Percentiles rank a stretch among this genome's conserved stretches.
phyloP scores from a whole-genome alignment of 2,888 invertebrate genomes.

The Temnothorax rugatulus region DNA sequence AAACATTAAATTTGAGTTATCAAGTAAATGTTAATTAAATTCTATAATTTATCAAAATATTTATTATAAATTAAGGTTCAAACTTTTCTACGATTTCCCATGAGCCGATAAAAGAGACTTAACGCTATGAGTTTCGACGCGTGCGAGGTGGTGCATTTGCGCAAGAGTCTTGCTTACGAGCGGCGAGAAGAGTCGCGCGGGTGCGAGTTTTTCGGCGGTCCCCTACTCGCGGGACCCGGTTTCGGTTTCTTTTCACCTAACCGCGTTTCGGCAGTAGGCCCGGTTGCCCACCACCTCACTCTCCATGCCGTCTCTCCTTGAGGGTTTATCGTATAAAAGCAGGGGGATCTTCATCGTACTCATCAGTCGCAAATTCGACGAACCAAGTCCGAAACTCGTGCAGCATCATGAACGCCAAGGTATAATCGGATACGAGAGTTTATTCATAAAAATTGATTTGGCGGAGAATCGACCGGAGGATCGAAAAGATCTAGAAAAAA shows the following conservation, averaged over 20 bases:
- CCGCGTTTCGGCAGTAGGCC: constrained; percentile 62
- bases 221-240: constrained; percentile 65
- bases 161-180: constrained; percentile 59
- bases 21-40: too few species aligned
- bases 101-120: constrained; percentile 6
- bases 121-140: constrained; percentile 24
- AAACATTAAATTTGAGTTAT: not conserved
- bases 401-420: constrained; percentile 84
- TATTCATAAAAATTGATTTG: not conserved
- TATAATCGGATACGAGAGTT: constrained; percentile 58
- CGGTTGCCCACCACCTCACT: constrained; percentile 72
- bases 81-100: not conserved
- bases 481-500: not conserved
- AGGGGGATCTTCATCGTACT: constrained; percentile 76
- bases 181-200: constrained; percentile 48
- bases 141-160: constrained; percentile 33
- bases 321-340: constrained; percentile 83
- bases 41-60: not conserved
- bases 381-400: constrained; percentile 69
- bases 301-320: constrained; percentile 66
- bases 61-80: not conserved
- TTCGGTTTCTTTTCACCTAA: constrained; percentile 75
- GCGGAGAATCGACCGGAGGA: not conserved
- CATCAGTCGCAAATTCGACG: constrained; percentile 82
- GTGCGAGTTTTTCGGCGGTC: constrained; percentile 66